Base-by-base conservation (phyloP, 2,888 invertebrate genomes). In the Lordiphosa fenestrarum region DNA sequence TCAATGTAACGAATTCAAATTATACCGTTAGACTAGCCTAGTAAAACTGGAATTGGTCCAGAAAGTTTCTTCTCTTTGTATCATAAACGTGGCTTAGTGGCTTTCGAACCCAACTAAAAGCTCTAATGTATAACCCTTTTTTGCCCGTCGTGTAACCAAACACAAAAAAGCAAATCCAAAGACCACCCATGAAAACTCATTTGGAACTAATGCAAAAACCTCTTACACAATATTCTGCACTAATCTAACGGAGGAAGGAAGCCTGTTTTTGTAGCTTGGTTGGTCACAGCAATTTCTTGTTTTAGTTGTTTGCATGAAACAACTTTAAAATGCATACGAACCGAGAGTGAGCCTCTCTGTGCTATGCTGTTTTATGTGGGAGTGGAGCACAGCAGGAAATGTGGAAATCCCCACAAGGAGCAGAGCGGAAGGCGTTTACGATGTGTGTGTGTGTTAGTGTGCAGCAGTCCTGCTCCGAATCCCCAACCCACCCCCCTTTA, bases 321-420 rank as follows among this genome's bases (percentile, higher is more conserved):
- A 71, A 73, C 70, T 76, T 73, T 73, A 73, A 71, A 67, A 58
- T 71, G 73, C 73, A 75, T 60, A 58, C 61, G 44, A 71, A 67
- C 64, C 40, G 54, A 66, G 54, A 54, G 53, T 52, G 51, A 19
- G 42, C 13, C 15, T 15, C 15, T 15, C 36, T 21, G 37, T 21
- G 23, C 23, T 23, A 1, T 23, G 23, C 23, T 23, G 23, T 23
- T 23, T 23, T 15, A 37, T 44, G 55, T 36, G 33, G 25, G 39
- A 36, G 21, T 10, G 39, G 44, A 15, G 15, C 19, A 12, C 42
- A 49, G 69, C 78, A 75, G 76, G 78, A 76, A 78, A 69, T 76
- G 76, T 73, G 57, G 58, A 58, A 60, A 60, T 60, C 78, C 66
- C 23, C 58, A 71, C 51, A 71, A 78, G 76, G 65, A 76, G 25